Base-by-base conservation (phyloP, 2,797 vertebrate genomes). In the Pangasius mekongensis region DNA sequence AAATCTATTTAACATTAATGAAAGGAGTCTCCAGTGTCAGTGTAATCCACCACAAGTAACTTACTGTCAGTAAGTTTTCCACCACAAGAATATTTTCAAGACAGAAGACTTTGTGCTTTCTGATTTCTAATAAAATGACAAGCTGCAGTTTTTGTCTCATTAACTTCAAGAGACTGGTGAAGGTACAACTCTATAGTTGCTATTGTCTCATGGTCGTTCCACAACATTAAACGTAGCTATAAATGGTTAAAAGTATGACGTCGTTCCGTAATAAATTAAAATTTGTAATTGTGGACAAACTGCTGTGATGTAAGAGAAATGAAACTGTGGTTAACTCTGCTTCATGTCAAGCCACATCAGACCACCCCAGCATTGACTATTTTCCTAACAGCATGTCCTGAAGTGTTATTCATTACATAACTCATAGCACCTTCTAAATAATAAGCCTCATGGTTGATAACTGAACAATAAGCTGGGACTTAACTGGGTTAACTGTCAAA, bases 331-430 rank as follows among this genome's bases (percentile, higher is more conserved):
- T 39, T 60, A 39, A 24, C 22, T 64, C 80, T 47, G 11, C 56
- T 62, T 82, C 6, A 2, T 43, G 11, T 82, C 6, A 82, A 5
- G 22, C 36, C 36, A 82, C 13, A 43, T 16, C 5, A 43, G 22
- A 82, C 36, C 58, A 64, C 13, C 36, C 52, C 36, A 82, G 58
- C 20, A 47, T 14, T 62, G 33, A 62, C 54, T 80, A 58, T 58
- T 56, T 24, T 54, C 27, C 1, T 54, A 11, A 62, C 22, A 3
- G 3, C 3, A 22, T 62, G 24, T 62, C 36, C 27, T 66, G 24
- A n/a, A 66, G 60, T n/a, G 47, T 83, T n/a, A 64, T 49, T 82
- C 22, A 20, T 82, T 82, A 39, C 22, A 81, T 81, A 81, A 24
- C 81, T 30, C 14, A 7, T 24, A 30, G 24, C 0, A 64, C 6